Evolutionary conservation across 2,797 vertebrate species (phyloP), one percentile per base, ranked within the genome.

Genomic region (Onychomys leucogaster): DNA sequence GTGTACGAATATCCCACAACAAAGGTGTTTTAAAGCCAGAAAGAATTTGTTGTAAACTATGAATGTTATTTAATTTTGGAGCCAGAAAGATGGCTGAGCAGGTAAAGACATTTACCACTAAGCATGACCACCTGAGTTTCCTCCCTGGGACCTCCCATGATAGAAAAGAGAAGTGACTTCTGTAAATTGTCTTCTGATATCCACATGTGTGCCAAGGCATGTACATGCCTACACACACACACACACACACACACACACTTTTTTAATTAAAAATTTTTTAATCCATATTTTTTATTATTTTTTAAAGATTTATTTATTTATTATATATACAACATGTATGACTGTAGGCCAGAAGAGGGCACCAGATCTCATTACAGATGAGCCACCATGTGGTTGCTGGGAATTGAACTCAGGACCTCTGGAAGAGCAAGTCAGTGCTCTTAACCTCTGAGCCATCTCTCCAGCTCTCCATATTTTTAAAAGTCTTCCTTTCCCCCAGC

Each of bases 11-110:
- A 69, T 69, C 6, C 67, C 17, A 69, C 67, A 69, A n/a, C 67
- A 69, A 69, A 6, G 16, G 25, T 90, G 41, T 34, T 95, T 95
- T 76, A 57, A 91, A 88, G 46, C 32, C 61, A 65, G 95, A 91
- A 89, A 65, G 95, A 90, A 89, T 67, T 77, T 46, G 7, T 81
- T 41, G 5, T 41, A 91, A 83, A 81, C 86, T 32, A 8, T 55
- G 46, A 90, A 41, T n/a, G 85, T 32, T 43, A 61, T 23, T 76
- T 76, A 43, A 61, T n/a, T 21, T 34, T 75, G 46, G 46, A 4
- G 4, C 0, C 8, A 17, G 27, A 19, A 11, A 12, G 65, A 69
- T 69, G 84, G 49, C 46, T 71, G 34, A 55, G 46, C 34, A 37
- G 34, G 34, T 71, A 69, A 67, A 25, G 63, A 65, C 63, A 52